Evolutionary conservation across 2,888 invertebrate genomes (phyloP).

Genomic region (Pandemis heparana): DNA sequence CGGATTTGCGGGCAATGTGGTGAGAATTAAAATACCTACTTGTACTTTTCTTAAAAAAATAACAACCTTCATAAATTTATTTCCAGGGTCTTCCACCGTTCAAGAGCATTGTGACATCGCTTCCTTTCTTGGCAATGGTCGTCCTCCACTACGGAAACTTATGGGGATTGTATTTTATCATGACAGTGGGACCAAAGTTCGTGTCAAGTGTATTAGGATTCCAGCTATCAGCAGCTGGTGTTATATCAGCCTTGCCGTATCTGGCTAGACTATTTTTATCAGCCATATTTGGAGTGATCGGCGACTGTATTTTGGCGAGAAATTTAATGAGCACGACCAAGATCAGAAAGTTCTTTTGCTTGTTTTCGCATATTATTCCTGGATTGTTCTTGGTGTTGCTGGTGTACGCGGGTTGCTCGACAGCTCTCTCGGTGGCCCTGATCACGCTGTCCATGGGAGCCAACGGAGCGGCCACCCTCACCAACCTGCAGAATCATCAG

Average conservation of each 20-base stretch:
- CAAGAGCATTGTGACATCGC: slow-evolving; percentile 85
- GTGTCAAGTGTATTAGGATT: slow-evolving; percentile 90
- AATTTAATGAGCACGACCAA: slow-evolving; percentile 73
- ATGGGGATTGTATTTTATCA: slow-evolving; percentile 91
- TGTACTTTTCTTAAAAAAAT: not conserved
- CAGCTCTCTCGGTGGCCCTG: slow-evolving; percentile 86
- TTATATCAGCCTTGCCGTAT: slow-evolving; percentile 89
- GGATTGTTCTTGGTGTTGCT: slow-evolving; percentile 82
- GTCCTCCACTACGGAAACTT: slow-evolving; percentile 91
- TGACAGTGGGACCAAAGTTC: slow-evolving; percentile 91
- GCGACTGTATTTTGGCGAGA: slow-evolving; percentile 85
- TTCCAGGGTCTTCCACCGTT: slow-evolving; percentile 89
- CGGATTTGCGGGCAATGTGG: not conserved
- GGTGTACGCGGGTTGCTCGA: slow-evolving; percentile 87
- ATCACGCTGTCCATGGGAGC: slow-evolving; percentile 89
- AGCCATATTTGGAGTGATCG: slow-evolving; percentile 89
- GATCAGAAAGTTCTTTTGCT: slow-evolving; percentile 87
- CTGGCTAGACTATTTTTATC: slow-evolving; percentile 89
- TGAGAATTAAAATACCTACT: not conserved
- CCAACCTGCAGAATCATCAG: slow-evolving; percentile 88
- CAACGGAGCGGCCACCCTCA: slow-evolving; percentile 87
- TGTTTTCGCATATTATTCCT: slow-evolving; percentile 86
- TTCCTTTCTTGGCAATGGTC: slow-evolving; percentile 89
- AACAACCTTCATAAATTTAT: slow-evolving; percentile 42
- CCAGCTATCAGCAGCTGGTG: slow-evolving; percentile 89